phyloP scores from a whole-genome alignment of 2,113 vertebrate species.

The Zosterops japonicus region DNA sequence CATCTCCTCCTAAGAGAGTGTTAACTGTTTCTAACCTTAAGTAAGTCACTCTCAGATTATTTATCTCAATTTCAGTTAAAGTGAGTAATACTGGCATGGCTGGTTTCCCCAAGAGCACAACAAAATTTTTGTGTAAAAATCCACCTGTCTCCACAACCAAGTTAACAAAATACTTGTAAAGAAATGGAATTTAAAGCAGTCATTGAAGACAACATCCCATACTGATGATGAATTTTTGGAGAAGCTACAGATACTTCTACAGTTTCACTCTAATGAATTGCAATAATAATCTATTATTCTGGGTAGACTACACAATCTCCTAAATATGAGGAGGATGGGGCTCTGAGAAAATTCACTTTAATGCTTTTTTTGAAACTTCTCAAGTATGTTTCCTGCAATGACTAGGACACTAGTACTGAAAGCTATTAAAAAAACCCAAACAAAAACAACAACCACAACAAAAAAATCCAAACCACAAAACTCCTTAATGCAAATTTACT shows the following conservation, averaged over 20 bases:
- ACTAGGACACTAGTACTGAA: neutral
- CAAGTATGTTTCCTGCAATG: neutral
- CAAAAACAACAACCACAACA: too few species aligned
- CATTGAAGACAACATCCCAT: neutral
- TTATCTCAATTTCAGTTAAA: neutral
- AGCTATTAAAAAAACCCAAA: neutral
- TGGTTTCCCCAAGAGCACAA: neutral
- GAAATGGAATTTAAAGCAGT: neutral
- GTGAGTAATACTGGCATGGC: neutral
- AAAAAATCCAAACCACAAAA: fast-evolving
- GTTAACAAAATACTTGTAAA: neutral
- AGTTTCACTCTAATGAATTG: neutral
- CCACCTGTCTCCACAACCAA: slow-evolving; percentile 17
- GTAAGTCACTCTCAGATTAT: neutral
- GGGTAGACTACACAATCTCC: neutral
- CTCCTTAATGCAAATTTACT: neutral
- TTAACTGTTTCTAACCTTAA: slow-evolving; percentile 43
- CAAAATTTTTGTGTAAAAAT: neutral
- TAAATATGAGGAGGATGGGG: neutral
- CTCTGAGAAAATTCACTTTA: neutral
- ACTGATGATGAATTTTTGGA: neutral
- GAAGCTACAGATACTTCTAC: neutral
- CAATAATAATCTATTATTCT: neutral
- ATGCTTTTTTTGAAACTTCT: neutral
- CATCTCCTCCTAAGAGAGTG: slow-evolving; percentile 2